phyloP scores from a whole-genome alignment of 2,113 vertebrate species.

The Tringa solitaria region DNA sequence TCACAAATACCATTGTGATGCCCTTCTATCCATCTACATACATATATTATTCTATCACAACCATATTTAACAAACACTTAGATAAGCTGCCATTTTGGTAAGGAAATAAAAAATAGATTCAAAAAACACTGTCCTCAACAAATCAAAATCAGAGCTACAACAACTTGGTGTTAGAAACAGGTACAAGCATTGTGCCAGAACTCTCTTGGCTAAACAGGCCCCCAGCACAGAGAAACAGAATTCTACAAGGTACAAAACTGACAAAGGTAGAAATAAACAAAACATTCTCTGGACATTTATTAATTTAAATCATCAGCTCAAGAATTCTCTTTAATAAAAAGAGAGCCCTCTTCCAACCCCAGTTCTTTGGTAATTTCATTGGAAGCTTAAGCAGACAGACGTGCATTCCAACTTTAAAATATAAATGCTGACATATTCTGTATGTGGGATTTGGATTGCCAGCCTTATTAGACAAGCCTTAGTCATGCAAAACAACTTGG shows the following conservation, averaged over 20 bases:
- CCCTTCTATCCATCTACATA: background rate
- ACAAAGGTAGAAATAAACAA: background rate
- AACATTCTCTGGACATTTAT: background rate
- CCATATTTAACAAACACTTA: background rate
- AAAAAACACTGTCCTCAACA: background rate
- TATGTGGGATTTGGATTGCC: slow-evolving; percentile 8
- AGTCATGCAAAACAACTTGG: background rate
- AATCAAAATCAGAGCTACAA: background rate
- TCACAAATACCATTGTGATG: background rate
- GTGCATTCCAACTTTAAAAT: slow-evolving; percentile 1
- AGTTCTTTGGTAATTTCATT: background rate
- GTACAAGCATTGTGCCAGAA: background rate
- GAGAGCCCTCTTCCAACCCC: background rate
- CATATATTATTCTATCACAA: background rate
- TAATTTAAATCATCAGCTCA: background rate
- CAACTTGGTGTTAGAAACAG: background rate
- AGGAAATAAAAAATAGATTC: background rate
- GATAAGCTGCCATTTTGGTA: background rate
- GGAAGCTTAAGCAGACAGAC: background rate
- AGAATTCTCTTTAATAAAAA: background rate
- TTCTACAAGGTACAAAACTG: background rate
- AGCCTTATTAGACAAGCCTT: slow-evolving; percentile 34
- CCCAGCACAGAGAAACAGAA: background rate
- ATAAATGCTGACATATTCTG: slow-evolving; percentile 6
- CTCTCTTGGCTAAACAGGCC: background rate